Conservation (phyloP, 2,888 invertebrate genomes). For the Pseudanteris insignis region DNA sequence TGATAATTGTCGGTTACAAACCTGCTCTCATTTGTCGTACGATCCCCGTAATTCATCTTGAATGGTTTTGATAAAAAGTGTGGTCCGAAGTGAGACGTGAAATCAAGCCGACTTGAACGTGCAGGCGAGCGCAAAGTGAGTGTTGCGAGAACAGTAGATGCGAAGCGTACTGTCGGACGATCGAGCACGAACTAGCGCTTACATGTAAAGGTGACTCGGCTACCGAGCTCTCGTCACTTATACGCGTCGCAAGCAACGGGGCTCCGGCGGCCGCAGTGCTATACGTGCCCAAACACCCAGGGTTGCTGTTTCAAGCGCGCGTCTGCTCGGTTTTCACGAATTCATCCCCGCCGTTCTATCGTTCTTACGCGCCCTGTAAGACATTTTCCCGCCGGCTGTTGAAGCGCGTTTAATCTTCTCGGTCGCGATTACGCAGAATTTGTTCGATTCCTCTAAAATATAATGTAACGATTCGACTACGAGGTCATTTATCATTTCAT, state of each 20-base stretch:
- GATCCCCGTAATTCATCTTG: conserved; percentile 26
- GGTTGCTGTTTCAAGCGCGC: conserved; percentile 5
- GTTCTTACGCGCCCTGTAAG: too few species aligned
- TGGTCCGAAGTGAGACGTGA: not conserved
- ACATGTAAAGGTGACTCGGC: conserved; percentile 35
- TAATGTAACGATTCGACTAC: too few species aligned
- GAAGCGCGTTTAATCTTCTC: too few species aligned
- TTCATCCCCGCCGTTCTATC: not conserved
- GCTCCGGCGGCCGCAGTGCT: conserved; percentile 27
- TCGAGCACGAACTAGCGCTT: conserved; percentile 36
- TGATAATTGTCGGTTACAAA: conserved; percentile 2
- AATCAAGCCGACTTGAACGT: conserved; percentile 4
- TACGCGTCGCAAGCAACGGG: conserved; percentile 15
- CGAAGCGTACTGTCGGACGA: conserved; percentile 7
- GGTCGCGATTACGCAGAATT: too few species aligned
- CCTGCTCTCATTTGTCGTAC: conserved; percentile 24
- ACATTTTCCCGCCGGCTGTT: too few species aligned
- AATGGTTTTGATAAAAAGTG: not conserved
- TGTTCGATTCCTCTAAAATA: too few species aligned
- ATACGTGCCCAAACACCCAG: conserved; percentile 6
- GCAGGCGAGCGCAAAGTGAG: not conserved
- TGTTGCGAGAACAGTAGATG: not conserved
- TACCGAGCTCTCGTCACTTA: conserved; percentile 16
- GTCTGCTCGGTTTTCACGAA: not conserved
- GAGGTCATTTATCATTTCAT: too few species aligned